A percentile compares a stretch with the other conserved stretches of the same genome.
phyloP scores from a whole-genome alignment of 2,113 vertebrate species.

The Diphyllodes magnificus region DNA sequence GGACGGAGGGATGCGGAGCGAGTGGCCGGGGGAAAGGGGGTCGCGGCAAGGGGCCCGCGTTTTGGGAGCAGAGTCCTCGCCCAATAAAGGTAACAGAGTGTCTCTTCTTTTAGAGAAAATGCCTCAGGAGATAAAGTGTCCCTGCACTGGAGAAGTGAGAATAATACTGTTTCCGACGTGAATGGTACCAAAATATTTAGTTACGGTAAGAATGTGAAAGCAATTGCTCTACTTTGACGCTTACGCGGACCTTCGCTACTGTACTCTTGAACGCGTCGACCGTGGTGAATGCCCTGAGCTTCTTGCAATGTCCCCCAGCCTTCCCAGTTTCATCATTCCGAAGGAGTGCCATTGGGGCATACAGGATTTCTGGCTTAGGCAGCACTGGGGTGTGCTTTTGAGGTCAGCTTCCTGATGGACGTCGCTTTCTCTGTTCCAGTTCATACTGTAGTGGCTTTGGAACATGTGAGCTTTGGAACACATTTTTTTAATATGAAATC shows the following conservation, averaged over 20 bases:
- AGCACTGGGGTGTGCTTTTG: too few relatives aligned
- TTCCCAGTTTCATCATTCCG: accelerated
- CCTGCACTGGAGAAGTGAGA: constrained; percentile 81
- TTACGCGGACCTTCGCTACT: accelerated
- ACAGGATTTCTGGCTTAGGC: not conserved
- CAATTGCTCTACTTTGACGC: not conserved
- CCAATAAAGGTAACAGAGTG: accelerated
- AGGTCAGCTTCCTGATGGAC: not conserved
- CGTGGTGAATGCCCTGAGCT: not conserved
- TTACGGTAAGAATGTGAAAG: constrained; percentile 77
- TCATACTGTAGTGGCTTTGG: not conserved
- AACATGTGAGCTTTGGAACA: not conserved
- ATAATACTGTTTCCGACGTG: constrained; percentile 77
- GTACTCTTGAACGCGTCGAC: not conserved
- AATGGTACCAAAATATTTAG: constrained; percentile 83
- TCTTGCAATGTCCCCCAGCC: not conserved
- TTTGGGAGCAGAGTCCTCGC: accelerated
- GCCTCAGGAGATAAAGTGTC: constrained; percentile 64
- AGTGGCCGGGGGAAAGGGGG: too few relatives aligned
- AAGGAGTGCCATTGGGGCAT: accelerated
- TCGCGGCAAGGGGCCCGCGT: accelerated
- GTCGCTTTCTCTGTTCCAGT: not conserved
- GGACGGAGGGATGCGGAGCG: not conserved
- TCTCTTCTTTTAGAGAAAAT: constrained; percentile 57
- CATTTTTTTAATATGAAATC: not conserved